A percentile compares a stretch with the other conserved stretches of the same genome.
phyloP scores from a whole-genome alignment of 2,888 invertebrate genomes.

The Portevinia maculata region DNA sequence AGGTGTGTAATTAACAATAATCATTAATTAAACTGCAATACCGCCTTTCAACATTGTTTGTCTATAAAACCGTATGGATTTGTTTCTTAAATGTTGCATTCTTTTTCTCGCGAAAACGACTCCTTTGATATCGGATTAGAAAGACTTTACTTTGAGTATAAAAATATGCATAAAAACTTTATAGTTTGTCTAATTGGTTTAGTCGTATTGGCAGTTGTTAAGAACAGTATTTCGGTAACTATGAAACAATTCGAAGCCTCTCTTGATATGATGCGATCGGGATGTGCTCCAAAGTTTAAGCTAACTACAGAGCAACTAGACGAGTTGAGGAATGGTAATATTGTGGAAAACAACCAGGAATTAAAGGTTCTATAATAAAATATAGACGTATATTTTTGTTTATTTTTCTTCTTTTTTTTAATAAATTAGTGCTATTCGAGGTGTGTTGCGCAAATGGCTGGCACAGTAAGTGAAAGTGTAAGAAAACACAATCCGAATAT shows the following conservation, averaged over 20 bases:
- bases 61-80: slow-evolving; percentile 51
- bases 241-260: slow-evolving; percentile 81
- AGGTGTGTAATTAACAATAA: slow-evolving; percentile 53
- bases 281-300: slow-evolving; percentile 80
- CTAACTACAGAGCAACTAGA: slow-evolving; percentile 77
- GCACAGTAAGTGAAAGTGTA: slow-evolving; percentile 77
- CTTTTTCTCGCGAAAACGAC: slow-evolving; percentile 3
- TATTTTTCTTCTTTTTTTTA: not conserved
- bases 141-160: slow-evolving; percentile 2
- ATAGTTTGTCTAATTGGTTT: slow-evolving; percentile 2
- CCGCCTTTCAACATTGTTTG: not conserved
- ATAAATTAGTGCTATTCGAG: slow-evolving; percentile 79
- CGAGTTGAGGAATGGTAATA: slow-evolving; percentile 78
- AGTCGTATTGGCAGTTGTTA: slow-evolving; percentile 11
- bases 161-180: slow-evolving; percentile 46
- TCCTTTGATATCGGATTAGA: not conserved
- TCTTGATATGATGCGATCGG: slow-evolving; percentile 81
- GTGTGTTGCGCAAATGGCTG: slow-evolving; percentile 80
- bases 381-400: not conserved
- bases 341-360: slow-evolving; percentile 77
- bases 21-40: slow-evolving; percentile 47
- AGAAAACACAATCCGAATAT: slow-evolving; percentile 2
- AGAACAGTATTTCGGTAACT: slow-evolving; percentile 71
- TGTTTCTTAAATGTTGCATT: slow-evolving; percentile 10
- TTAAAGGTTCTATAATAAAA: slow-evolving; percentile 76